Evolutionary conservation across 2,113 vertebrate species (phyloP).

Genomic region (Saiga tatarica): DNA sequence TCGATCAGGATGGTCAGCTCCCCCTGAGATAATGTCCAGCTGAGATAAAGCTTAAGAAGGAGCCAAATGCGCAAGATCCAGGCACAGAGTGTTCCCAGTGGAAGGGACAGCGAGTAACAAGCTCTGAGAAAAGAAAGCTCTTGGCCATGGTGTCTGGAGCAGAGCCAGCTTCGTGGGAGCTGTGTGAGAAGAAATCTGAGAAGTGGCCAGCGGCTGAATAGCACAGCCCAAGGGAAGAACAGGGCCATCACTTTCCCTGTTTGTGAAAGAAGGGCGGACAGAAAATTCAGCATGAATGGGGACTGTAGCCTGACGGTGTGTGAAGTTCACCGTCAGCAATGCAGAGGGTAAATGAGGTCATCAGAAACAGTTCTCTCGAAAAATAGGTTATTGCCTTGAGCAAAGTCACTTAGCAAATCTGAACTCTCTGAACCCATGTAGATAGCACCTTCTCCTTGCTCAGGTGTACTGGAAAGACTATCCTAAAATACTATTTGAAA

Average conservation of each 20-base stretch:
- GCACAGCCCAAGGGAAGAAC: not conserved
- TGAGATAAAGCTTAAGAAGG: not conserved
- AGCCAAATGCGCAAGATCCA: not conserved
- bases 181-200: not conserved
- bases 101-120: not conserved
- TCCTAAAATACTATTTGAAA: not conserved
- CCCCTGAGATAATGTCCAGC: not conserved
- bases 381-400: not conserved
- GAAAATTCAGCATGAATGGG: not conserved
- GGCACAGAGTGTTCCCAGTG: not conserved
- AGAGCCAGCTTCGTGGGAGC: not conserved
- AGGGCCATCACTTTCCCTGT: not conserved
- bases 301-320: not conserved
- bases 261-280: not conserved
- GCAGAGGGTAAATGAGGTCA: not conserved
- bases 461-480: not conserved
- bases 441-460: not conserved
- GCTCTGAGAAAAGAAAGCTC: not conserved
- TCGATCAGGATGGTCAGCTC: not conserved
- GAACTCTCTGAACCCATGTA: not conserved
- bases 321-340: not conserved
- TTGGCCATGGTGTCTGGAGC: not conserved
- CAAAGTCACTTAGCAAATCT: conserved; percentile 5
- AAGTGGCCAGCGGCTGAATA: not conserved
- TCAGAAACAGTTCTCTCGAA: not conserved